These are phyloP conservation scores for Cyanistes caeruleus DNA, from an alignment of 2,113 vertebrate species.

Conservation along the genomic window DNA sequence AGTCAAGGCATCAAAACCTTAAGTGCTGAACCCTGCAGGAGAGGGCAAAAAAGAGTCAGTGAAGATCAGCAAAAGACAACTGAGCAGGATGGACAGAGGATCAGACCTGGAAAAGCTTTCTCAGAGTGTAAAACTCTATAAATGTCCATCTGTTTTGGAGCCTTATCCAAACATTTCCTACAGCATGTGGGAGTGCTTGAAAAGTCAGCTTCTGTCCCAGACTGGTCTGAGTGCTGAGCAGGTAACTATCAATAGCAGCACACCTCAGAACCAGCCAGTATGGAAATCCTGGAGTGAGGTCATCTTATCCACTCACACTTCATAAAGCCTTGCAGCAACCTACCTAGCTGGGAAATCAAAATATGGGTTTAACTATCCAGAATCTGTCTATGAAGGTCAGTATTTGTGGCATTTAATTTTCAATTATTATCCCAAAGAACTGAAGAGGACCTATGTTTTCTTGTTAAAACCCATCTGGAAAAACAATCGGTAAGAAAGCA, in stretches of 20 bases:
- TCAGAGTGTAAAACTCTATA: neutral
- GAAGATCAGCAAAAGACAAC: neutral
- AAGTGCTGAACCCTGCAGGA: neutral
- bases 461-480: neutral
- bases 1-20: neutral
- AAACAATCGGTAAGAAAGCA: neutral
- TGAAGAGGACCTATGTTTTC: neutral
- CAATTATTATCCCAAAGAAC: neutral
- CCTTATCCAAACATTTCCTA: neutral
- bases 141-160: neutral
- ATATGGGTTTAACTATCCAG: accelerated
- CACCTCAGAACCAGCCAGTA: neutral
- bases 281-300: neutral
- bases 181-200: neutral
- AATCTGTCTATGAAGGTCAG: neutral
- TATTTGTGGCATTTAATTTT: neutral
- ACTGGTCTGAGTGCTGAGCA: neutral
- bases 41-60: neutral
- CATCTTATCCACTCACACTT: conserved; percentile 31
- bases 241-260: neutral
- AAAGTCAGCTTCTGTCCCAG: neutral
- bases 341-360: conserved; percentile 17
- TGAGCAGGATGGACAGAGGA: neutral
- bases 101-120: neutral
- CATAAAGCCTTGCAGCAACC: neutral